Percentiles rank a stretch among this genome's conserved stretches.
phyloP scores from a whole-genome alignment of 2,113 vertebrate genomes.

The Gopherus flavomarginatus region DNA sequence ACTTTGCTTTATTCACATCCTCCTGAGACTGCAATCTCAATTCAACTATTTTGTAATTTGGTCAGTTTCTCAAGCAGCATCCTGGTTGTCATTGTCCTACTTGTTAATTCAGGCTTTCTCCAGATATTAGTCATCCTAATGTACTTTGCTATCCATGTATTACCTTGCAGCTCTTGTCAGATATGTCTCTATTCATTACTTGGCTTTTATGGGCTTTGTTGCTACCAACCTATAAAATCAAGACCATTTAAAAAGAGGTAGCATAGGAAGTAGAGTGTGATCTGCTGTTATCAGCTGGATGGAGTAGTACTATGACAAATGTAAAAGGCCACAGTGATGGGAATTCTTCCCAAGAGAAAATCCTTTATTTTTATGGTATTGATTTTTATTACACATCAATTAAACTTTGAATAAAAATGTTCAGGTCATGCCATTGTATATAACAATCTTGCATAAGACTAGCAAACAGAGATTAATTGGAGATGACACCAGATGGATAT shows the following conservation, averaged over 20 bases:
- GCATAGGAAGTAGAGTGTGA: neutral
- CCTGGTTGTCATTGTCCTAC: neutral
- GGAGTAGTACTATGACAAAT: neutral
- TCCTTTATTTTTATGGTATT: neutral
- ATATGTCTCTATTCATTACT: neutral
- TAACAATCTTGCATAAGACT: neutral
- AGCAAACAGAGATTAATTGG: neutral
- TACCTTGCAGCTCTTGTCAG: neutral
- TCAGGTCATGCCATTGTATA: neutral
- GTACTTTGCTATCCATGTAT: neutral
- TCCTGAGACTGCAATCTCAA: neutral
- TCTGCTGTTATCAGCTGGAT: neutral
- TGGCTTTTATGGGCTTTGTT: neutral
- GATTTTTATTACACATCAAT: neutral
- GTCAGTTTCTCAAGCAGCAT: neutral
- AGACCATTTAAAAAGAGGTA: neutral
- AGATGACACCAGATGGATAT: neutral
- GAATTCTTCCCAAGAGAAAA: slow-evolving; percentile 15
- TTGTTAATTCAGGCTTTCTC: neutral
- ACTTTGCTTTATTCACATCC: neutral
- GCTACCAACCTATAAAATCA: neutral
- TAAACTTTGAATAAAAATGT: neutral
- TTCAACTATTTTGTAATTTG: neutral
- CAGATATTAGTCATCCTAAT: neutral
- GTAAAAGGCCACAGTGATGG: neutral